Conservation (phyloP, 1,140 invertebrate genomes). For the Drosophila kikkawai region DNA sequence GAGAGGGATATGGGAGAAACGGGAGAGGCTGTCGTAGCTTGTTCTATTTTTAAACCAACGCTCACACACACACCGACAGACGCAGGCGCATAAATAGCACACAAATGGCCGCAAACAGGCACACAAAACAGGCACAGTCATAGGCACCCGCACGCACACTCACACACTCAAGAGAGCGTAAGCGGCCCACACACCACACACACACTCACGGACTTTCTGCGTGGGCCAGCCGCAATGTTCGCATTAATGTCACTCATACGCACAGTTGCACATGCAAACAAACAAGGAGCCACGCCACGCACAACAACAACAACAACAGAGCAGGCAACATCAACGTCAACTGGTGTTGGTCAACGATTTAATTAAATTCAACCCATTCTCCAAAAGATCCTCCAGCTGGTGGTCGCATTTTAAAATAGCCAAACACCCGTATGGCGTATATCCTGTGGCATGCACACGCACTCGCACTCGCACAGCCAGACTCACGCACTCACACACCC, state of each 20-base stretch:
- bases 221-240: conserved; percentile 65
- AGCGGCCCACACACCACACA: conserved; percentile 9
- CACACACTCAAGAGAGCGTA: conserved; percentile 12
- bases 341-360: conserved; percentile 75
- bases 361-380: conserved; percentile 73
- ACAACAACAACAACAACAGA: conserved; percentile 8
- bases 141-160: conserved; percentile 8
- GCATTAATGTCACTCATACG: conserved; percentile 82
- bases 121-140: conserved; percentile 20
- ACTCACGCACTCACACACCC: conserved; percentile 2
- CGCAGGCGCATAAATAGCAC: conserved; percentile 80
- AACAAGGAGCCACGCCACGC: conserved; percentile 25
- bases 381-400: conserved; percentile 29
- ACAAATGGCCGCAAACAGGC: conserved; percentile 53
- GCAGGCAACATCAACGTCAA: conserved; percentile 33
- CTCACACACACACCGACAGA: conserved; percentile 51
- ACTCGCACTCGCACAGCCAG: conserved; percentile 1
- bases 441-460: conserved; percentile 14
- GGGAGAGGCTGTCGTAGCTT: conserved; percentile 65
- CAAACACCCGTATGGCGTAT: conserved; percentile 21
- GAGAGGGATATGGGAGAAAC: conserved; percentile 26
- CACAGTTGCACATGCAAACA: conserved; percentile 79
- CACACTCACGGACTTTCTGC: conserved; percentile 35
- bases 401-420: conserved; percentile 71
- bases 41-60: conserved; percentile 81